These are phyloP conservation scores for Synanthedon tipuliformis DNA, from an alignment of 2,888 invertebrate genomes.

Conservation along the genomic window DNA sequence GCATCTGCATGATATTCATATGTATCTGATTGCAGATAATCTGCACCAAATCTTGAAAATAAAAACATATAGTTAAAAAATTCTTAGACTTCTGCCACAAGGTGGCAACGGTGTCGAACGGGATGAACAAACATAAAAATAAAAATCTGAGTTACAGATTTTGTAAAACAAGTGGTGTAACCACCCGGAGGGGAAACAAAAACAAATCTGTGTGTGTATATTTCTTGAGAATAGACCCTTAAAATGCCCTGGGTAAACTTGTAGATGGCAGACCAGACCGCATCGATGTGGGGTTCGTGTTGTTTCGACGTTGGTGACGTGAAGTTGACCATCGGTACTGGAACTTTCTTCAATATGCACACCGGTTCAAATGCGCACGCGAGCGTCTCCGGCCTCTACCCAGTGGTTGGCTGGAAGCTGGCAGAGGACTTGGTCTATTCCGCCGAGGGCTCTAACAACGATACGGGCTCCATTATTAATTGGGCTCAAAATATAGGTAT, in stretches of 20 bases:
- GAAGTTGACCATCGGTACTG: constrained; percentile 92
- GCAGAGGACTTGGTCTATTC: constrained; percentile 71
- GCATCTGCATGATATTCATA: too few relatives aligned
- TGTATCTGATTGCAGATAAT: too few relatives aligned
- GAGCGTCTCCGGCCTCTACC: constrained; percentile 87
- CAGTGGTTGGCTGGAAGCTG: constrained; percentile 88
- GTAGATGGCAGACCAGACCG: constrained; percentile 89
- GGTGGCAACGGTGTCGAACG: too few relatives aligned
- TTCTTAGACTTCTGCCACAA: too few relatives aligned
- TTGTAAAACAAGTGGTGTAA: too few relatives aligned
- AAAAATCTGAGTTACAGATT: too few relatives aligned
- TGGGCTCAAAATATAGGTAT: constrained; percentile 84
- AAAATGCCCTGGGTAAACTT: constrained; percentile 3
- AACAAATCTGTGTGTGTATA: too few relatives aligned
- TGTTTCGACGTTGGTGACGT: constrained; percentile 83
- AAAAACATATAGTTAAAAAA: too few relatives aligned
- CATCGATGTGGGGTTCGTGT: constrained; percentile 89
- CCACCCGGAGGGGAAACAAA: too few relatives aligned
- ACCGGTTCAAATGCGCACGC: constrained; percentile 82
- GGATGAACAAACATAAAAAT: too few relatives aligned
- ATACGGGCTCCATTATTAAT: constrained; percentile 87
- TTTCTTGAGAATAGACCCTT: too few relatives aligned
- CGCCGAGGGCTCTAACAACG: constrained; percentile 88
- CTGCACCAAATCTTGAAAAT: too few relatives aligned
- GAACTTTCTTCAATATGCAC: constrained; percentile 88